Evolutionary conservation across 2,888 invertebrate genomes (phyloP).

Genomic region (Lycaena phlaeas): DNA sequence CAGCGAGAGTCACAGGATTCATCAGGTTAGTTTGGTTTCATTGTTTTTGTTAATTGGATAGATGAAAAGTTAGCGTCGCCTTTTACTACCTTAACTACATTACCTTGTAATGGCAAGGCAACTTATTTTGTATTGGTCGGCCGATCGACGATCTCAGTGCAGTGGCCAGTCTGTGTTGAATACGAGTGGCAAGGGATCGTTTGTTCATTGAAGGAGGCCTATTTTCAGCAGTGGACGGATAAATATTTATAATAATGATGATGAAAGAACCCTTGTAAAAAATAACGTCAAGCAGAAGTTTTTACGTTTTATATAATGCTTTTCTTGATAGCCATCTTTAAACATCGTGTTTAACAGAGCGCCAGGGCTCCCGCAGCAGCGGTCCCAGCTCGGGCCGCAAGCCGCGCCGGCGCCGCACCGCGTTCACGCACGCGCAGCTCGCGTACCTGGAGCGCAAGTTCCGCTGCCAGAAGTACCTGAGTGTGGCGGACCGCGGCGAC

Average conservation of each 20-base stretch:
- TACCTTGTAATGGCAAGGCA: too few species aligned
- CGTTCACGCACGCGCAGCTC: constrained; percentile 94
- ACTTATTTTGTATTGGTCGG: too few species aligned
- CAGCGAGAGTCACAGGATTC: constrained; percentile 51
- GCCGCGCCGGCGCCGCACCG: constrained; percentile 88
- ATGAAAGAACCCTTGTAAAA: too few species aligned
- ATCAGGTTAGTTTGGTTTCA: constrained; percentile 32
- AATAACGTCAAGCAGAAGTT: background rate
- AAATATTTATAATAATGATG: too few species aligned
- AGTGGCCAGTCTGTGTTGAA: too few species aligned
- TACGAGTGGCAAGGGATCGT: too few species aligned
- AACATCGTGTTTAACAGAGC: constrained; percentile 30
- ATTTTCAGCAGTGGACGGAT: too few species aligned
- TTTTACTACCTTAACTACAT: too few species aligned
- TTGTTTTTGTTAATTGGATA: background rate
- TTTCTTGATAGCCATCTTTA: too few species aligned
- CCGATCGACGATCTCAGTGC: too few species aligned
- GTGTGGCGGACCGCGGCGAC: constrained; percentile 93
- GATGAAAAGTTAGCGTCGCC: too few species aligned
- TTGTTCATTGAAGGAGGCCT: too few species aligned
- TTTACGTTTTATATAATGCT: background rate
- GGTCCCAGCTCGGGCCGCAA: constrained; percentile 76
- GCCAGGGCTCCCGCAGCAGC: constrained; percentile 27
- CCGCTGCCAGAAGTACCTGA: constrained; percentile 93
- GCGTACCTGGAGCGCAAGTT: constrained; percentile 94